These are phyloP conservation scores for Ridgeia piscesae DNA, from an alignment of 1,140 invertebrate genomes.

Conservation along the genomic window DNA sequence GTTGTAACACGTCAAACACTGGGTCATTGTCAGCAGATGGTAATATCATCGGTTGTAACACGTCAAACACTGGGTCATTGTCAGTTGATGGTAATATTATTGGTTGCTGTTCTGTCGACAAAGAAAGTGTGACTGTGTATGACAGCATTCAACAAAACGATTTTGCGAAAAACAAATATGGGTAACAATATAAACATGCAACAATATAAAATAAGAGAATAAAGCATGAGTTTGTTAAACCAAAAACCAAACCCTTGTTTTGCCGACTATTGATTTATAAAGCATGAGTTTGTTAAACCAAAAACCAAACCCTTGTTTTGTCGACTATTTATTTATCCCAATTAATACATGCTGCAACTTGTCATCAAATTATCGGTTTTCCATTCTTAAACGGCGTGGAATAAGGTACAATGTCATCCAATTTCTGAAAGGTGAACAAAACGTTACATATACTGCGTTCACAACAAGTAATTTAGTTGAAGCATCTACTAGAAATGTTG, in stretches of 20 bases:
- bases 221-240: not conserved
- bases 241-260: not conserved
- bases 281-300: not conserved
- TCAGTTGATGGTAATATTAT: too few species aligned
- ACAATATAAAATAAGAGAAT: too few species aligned
- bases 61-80: too few species aligned
- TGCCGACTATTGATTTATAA: not conserved
- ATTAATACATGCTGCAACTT: not conserved
- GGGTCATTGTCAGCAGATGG: too few species aligned
- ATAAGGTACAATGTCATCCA: not conserved
- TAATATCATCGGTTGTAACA: too few species aligned
- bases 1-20: too few species aligned
- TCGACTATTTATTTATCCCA: not conserved
- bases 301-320: not conserved
- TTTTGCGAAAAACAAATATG: too few species aligned
- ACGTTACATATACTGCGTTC: not conserved
- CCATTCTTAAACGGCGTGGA: not conserved
- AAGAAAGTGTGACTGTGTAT: too few species aligned
- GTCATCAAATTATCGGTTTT: not conserved
- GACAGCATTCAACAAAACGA: too few species aligned
- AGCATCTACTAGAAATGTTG: not conserved
- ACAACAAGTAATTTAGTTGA: not conserved
- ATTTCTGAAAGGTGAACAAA: not conserved
- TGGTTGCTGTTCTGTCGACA: too few species aligned
- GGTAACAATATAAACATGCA: too few species aligned